Evolutionary conservation across 2,797 vertebrate genomes (phyloP).

Genomic region (Peromyscus aztecus): DNA sequence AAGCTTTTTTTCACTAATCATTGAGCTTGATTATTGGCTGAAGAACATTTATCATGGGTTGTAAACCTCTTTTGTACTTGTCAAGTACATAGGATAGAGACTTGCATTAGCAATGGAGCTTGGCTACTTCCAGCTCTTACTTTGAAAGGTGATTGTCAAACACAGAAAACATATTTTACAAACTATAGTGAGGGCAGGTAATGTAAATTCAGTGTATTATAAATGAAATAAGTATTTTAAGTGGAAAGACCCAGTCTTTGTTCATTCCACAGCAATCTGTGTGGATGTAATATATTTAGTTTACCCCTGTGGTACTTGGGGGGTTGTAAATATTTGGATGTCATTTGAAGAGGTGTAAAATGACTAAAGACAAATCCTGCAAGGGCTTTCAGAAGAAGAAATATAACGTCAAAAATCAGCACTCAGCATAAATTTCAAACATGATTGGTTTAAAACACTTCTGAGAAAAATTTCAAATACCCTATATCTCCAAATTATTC

Average conservation of each 20-base stretch:
- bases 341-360: slow-evolving; percentile 71
- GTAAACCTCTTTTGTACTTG: slow-evolving; percentile 41
- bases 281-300: slow-evolving; percentile 65
- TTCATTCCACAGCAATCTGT: slow-evolving; percentile 60
- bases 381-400: slow-evolving; percentile 63
- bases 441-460: slow-evolving; percentile 78
- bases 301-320: slow-evolving; percentile 52
- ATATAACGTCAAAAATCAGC: slow-evolving; percentile 75
- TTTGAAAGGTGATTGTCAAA: slow-evolving; percentile 66
- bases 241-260: slow-evolving; percentile 64
- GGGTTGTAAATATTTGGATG: slow-evolving; percentile 74
- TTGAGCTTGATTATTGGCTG: slow-evolving; percentile 38
- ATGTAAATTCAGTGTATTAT: background rate
- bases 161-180: slow-evolving; percentile 61
- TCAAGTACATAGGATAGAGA: background rate
- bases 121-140: slow-evolving; percentile 52
- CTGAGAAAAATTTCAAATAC: slow-evolving; percentile 77
- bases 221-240: slow-evolving; percentile 64
- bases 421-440: slow-evolving; percentile 64
- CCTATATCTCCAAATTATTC: slow-evolving; percentile 69
- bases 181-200: slow-evolving; percentile 58
- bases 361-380: slow-evolving; percentile 69
- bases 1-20: background rate
- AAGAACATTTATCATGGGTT: slow-evolving; percentile 52
- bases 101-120: slow-evolving; percentile 28